Evolutionary conservation across 2,888 invertebrate genomes (phyloP), one percentile per base, ranked within the genome.

Genomic region (Vesta saturnalis): DNA sequence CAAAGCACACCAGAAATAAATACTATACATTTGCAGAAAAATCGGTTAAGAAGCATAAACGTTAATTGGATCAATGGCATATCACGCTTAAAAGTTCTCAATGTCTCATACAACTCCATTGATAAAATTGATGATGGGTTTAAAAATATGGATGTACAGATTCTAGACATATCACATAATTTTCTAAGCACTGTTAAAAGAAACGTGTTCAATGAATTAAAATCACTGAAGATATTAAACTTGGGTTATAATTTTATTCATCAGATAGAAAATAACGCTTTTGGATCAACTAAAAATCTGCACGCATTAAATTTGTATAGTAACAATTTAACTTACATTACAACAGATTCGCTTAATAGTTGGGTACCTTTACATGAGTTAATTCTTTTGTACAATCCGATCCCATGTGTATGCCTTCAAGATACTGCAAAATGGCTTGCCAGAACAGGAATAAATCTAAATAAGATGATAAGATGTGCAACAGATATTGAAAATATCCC

Each of bases 201-300:
- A 39, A 54, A 59, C 3, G 63, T 59, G 12, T 63, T 67, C 47
- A 16, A 60, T 46, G 54, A 59, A 12, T 14, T 59, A n/a, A 3
- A 35, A 0, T 10, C 14, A 4, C 30, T 67, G n/a, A 30, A 59
- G 46, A 35, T 46, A 6, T 49, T 67, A n/a, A 59, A 67, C 60
- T 63, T 67, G 43, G 55, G 67, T 60, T 67, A 67, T 19, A 67
- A 67, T 35, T 59, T 19, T 30, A 63, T 67, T 59, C 16, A 18
- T 16, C 19, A 19, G 6, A 18, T 67, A 1, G 21, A 22, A 3
- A 16, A 58, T 12, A 8, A 56, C 1, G 14, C 59, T 6, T 67
- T 67, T 60, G 4, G 23, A 19, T 10, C 18, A 8, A 52, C 18
- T 52, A 19, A 19, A 12, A 18, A n/a, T 19, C 52, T 52, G 3